phyloP scores from a whole-genome alignment of 2,113 vertebrate species.

The Galemys pyrenaicus region DNA sequence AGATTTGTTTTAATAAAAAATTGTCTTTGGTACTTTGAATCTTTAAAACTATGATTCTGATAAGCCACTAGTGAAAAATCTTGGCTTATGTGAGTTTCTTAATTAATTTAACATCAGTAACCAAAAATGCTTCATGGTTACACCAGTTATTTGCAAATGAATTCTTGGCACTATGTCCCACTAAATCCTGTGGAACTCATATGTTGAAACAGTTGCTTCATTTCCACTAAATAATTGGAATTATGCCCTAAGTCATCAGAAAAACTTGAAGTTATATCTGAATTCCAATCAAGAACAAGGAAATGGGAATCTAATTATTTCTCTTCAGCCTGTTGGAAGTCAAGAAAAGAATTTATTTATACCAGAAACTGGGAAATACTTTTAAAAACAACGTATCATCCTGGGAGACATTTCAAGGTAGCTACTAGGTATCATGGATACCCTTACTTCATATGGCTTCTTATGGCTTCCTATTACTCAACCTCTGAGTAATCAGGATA shows the following conservation, averaged over 20 bases:
- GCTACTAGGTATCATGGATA: neutral
- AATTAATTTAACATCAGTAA: slow-evolving; percentile 31
- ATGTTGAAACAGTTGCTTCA: neutral
- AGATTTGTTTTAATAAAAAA: slow-evolving; percentile 21
- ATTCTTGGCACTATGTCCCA: slow-evolving; percentile 36
- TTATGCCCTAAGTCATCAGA: neutral
- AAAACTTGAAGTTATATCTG: neutral
- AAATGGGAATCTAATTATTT: neutral
- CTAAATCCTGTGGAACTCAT: slow-evolving; percentile 29
- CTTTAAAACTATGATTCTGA: slow-evolving; percentile 42
- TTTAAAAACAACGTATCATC: neutral
- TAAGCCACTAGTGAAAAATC: neutral
- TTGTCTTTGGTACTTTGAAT: neutral
- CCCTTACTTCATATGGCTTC: neutral
- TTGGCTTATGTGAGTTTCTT: slow-evolving; percentile 42
- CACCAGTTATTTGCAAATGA: neutral
- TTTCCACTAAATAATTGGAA: slow-evolving; percentile 55
- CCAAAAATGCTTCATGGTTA: slow-evolving; percentile 6
- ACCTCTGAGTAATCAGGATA: slow-evolving; percentile 28
- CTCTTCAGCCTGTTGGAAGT: neutral
- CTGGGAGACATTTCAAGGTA: neutral
- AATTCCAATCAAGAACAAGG: neutral
- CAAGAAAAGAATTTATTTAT: neutral
- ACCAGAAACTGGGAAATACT: neutral
- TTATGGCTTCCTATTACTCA: neutral